Evolutionary conservation across 2,113 vertebrate species (phyloP), one percentile per base, ranked within the genome.

Genomic region (Sisor rabdophorus): DNA sequence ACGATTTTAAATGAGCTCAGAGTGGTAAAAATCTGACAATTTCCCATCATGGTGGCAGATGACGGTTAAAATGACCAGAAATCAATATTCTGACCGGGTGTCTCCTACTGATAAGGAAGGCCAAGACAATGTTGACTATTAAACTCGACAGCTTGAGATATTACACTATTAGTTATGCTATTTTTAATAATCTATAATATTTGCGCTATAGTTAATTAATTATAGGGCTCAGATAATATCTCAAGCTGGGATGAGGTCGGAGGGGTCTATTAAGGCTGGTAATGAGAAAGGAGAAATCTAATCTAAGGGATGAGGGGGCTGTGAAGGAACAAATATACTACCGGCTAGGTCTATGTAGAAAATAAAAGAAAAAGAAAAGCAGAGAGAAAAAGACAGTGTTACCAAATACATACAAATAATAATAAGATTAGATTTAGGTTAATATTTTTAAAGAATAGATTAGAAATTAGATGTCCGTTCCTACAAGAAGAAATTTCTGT

Each of bases 81-180:
- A 98, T 98, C 97, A 96, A 98, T 98, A 97, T 95, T 93, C 93
- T 93, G 94, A 92, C 95, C 95, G 94, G 95, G 95, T 99, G 97
- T 98, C 95, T 94, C 88, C 83, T 89, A 87, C 93, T 97, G 97
- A 99, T 99, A 99, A 98, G 96, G 92, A 88, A 89, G 83, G 89
- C 94, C 94, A 94, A 96, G 95, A 98, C 96, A 98, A 97, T 98
- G 96, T 97, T 97, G 96, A 98, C 97, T 98, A 99, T 98, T 98
- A 98, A 98, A 98, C 93, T 93, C 92, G 96, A 98, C 97, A 98
- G 96, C 94, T 96, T 98, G 97, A 99, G 96, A 98, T 98, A 98
- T 98, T 95, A 99, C 96, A 96, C 96, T 99, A 99, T 98, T 98
- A 99, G 95, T 98, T 98, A 98, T 98, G 96, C 96, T 98, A 97